Evolutionary conservation across 2,888 invertebrate genomes (phyloP).

Genomic region (Horisme vitalbata): DNA sequence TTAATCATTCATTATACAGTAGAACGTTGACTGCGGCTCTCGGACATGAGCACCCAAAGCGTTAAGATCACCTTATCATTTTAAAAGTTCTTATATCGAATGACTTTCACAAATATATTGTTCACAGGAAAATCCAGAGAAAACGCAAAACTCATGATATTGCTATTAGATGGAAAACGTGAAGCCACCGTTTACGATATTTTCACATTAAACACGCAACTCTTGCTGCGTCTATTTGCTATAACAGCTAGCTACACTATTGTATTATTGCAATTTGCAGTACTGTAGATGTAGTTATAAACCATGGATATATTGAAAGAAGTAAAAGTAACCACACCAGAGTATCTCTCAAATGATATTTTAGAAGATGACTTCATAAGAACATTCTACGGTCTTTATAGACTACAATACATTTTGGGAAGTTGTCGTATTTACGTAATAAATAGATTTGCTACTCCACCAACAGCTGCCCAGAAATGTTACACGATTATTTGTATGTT

Average conservation of each 20-base stretch:
- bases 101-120: no score
- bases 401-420: slow-evolving; percentile 48
- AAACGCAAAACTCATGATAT: slow-evolving; percentile 49
- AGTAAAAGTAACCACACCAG: slow-evolving; percentile 31
- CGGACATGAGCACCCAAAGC: no score
- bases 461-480: slow-evolving; percentile 50
- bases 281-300: slow-evolving; percentile 33
- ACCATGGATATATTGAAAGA: slow-evolving; percentile 8
- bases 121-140: slow-evolving; percentile 48
- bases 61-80: no score
- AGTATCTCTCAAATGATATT: slow-evolving; percentile 56
- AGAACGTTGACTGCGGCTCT: no score
- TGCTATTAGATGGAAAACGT: slow-evolving; percentile 52
- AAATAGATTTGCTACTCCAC: slow-evolving; percentile 49
- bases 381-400: slow-evolving; percentile 41
- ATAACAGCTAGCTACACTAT: slow-evolving; percentile 60
- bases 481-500: slow-evolving; percentile 42
- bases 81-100: no score
- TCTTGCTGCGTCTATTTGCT: slow-evolving; percentile 51
- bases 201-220: slow-evolving; percentile 45
- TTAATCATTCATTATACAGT: no score
- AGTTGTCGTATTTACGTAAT: slow-evolving; percentile 51
- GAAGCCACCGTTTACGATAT: slow-evolving; percentile 54
- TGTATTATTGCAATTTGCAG: slow-evolving; percentile 57
- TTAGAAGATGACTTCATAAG: slow-evolving; percentile 50